Percentiles rank a stretch among this genome's conserved stretches.
Evolutionary conservation across 2,797 vertebrate species (phyloP).

Genomic region (Enoplosus armatus): DNA sequence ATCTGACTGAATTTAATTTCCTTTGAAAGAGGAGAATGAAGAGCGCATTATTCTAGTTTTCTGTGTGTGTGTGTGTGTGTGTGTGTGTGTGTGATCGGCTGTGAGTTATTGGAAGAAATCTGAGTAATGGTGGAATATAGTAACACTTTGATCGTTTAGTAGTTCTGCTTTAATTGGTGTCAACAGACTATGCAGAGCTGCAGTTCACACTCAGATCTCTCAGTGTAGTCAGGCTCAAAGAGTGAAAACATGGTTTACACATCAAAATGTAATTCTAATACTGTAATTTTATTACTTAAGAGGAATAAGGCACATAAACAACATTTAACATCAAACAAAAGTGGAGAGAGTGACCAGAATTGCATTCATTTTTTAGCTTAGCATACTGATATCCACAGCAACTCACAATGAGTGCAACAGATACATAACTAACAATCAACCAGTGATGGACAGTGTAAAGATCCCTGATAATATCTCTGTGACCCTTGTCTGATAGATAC

Average conservation of each 20-base stretch:
- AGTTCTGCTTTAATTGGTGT: conserved; percentile 28
- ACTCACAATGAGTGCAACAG: neutral
- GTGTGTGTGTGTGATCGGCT: neutral
- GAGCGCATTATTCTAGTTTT: conserved; percentile 34
- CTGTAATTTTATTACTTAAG: neutral
- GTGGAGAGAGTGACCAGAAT: neutral
- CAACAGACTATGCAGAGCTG: conserved; percentile 14
- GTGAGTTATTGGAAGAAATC: conserved; percentile 28
- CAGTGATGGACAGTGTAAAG: no score
- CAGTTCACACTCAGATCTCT: conserved; percentile 3
- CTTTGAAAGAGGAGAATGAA: conserved; percentile 61
- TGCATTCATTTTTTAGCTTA: neutral
- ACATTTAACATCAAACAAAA: neutral
- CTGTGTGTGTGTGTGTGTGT: neutral
- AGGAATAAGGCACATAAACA: neutral
- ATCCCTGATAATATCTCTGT: neutral
- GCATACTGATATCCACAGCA: neutral
- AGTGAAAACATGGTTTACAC: conserved; percentile 1
- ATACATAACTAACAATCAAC: neutral
- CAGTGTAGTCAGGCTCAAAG: neutral
- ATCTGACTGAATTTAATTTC: conserved; percentile 74
- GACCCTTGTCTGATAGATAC: no score
- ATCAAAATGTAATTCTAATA: no score
- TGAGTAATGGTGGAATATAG: neutral
- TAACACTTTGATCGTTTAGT: conserved; percentile 13